These are phyloP conservation scores for Cebidichthys violaceus DNA, from an alignment of 2,113 vertebrate species.

Conservation along the genomic window DNA sequence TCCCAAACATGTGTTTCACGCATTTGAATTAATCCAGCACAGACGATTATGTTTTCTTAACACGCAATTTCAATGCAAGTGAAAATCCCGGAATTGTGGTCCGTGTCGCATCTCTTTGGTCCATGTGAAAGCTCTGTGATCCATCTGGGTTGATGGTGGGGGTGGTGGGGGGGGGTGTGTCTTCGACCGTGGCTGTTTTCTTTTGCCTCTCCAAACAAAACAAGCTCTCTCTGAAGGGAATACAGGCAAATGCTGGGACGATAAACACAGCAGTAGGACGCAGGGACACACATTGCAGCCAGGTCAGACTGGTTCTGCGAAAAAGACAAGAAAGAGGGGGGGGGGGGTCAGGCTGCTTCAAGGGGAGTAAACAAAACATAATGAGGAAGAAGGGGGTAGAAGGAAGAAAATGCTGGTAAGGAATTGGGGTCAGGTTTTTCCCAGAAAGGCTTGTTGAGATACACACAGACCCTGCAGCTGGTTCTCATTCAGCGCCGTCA, in stretches of 20 bases:
- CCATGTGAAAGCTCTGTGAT: slow-evolving; percentile 48
- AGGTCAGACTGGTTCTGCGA: slow-evolving; percentile 64
- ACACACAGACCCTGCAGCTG: slow-evolving; percentile 82
- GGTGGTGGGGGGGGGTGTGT: slow-evolving; percentile 57
- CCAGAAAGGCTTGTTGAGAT: slow-evolving; percentile 77
- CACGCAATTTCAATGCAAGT: slow-evolving; percentile 23
- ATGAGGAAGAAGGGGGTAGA: slow-evolving; percentile 58
- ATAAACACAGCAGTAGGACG: slow-evolving; percentile 74
- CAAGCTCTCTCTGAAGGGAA: slow-evolving; percentile 68
- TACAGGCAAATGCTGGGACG: slow-evolving; percentile 54
- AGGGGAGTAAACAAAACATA: slow-evolving; percentile 82
- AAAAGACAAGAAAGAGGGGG: slow-evolving; percentile 32
- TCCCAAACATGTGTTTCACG: slow-evolving; percentile 33
- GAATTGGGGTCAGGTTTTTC: slow-evolving; percentile 84
- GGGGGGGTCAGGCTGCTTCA: slow-evolving; percentile 46
- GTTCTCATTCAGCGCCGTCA: slow-evolving; percentile 70
- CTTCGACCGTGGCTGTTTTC: slow-evolving; percentile 72
- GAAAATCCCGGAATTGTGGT: slow-evolving; percentile 29
- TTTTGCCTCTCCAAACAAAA: slow-evolving; percentile 80
- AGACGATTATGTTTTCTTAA: slow-evolving; percentile 31
- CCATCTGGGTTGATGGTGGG: slow-evolving; percentile 73
- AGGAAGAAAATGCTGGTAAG: slow-evolving; percentile 58
- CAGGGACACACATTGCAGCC: slow-evolving; percentile 55
- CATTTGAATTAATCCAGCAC: slow-evolving; percentile 14
- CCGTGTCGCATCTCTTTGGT: slow-evolving; percentile 50